These are phyloP conservation scores for Nothocercus julius DNA, from an alignment of 2,113 vertebrate genomes.

Conservation along the genomic window DNA sequence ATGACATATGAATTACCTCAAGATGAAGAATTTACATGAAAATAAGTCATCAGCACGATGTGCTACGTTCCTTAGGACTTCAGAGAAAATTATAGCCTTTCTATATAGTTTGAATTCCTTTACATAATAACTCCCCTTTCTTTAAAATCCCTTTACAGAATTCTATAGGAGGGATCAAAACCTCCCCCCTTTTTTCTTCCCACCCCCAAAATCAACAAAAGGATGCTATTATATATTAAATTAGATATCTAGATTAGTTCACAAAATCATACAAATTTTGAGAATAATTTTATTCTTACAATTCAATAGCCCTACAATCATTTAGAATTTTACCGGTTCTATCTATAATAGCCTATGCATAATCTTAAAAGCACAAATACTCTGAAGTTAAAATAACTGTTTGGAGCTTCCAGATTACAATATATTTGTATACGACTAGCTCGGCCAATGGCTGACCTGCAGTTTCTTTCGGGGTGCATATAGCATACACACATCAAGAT, in stretches of 20 bases:
- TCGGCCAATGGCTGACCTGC: not conserved
- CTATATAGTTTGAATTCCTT: constrained; percentile 25
- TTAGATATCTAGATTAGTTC: not conserved
- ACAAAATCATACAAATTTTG: not conserved
- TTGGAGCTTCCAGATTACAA: not conserved
- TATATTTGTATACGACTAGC: not conserved
- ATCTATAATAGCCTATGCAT: not conserved
- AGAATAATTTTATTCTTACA: not conserved
- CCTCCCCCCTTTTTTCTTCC: not conserved
- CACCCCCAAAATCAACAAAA: not conserved
- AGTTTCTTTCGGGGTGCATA: not conserved
- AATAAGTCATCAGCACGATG: constrained; percentile 67
- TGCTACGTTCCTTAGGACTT: constrained; percentile 46
- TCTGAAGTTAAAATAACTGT: not conserved
- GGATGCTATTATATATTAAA: not conserved
- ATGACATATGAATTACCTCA: constrained; percentile 57
- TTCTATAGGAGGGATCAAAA: constrained; percentile 9
- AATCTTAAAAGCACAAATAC: not conserved
- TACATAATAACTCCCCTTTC: not conserved
- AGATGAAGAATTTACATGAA: constrained; percentile 71
- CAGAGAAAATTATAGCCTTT: constrained; percentile 57
- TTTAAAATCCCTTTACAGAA: constrained; percentile 11
- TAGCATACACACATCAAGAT: not conserved
- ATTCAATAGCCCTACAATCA: not conserved
- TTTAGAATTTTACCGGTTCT: not conserved